Evolutionary conservation across 1,140 invertebrate genomes (phyloP).

Genomic region (Pteromalus puparum): DNA sequence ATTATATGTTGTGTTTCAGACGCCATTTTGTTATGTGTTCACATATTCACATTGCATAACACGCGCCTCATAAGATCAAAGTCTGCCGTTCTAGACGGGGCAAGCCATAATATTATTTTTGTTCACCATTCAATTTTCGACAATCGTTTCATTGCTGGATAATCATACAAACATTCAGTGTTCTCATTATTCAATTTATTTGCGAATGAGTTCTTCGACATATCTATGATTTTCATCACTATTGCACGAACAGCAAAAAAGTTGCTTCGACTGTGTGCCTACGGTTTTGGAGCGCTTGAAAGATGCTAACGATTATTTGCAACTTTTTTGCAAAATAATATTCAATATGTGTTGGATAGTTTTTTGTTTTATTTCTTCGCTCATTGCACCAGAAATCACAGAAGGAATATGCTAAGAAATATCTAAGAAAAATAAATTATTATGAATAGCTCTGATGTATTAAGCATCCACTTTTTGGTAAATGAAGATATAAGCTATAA

Average conservation of each 20-base stretch:
- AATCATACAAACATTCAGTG: constrained; percentile 21
- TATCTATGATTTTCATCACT: constrained; percentile 29
- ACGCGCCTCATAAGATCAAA: constrained; percentile 7
- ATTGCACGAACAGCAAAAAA: constrained; percentile 33
- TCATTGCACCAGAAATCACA: constrained; percentile 28
- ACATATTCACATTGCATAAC: constrained; percentile 23
- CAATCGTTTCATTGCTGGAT: constrained; percentile 1
- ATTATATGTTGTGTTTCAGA: constrained; percentile 24
- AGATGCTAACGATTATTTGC: neutral
- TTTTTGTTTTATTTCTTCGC: constrained; percentile 44
- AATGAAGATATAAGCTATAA: too few species aligned
- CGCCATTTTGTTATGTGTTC: constrained; percentile 15
- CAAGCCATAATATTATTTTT: constrained; percentile 17
- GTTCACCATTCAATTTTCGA: constrained; percentile 20
- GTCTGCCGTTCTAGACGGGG: neutral
- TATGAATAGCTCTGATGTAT: neutral
- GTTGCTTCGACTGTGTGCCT: constrained; percentile 8
- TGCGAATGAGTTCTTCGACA: constrained; percentile 39
- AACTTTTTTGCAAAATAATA: constrained; percentile 33
- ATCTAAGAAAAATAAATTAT: neutral
- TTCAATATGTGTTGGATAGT: neutral
- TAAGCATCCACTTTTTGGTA: neutral
- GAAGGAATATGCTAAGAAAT: neutral
- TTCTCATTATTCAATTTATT: constrained; percentile 46
- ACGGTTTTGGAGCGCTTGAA: neutral